phyloP scores from a whole-genome alignment of 2,113 vertebrate species.

The Propithecus coquereli region DNA sequence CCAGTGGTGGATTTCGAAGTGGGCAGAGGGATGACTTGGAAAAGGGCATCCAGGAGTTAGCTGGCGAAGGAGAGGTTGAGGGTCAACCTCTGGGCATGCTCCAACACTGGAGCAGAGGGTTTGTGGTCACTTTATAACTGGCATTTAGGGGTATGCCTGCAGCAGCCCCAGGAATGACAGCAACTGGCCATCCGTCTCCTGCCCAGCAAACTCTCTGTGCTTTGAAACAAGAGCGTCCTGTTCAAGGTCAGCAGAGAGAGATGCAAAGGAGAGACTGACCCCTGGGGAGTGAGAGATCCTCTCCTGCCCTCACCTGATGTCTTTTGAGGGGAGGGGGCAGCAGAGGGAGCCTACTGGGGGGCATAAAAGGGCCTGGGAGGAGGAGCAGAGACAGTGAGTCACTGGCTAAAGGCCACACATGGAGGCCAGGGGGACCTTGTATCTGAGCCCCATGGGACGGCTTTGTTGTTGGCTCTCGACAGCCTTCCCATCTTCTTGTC shows the following conservation, averaged over 20 bases:
- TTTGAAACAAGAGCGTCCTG: neutral
- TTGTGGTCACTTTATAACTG: slow-evolving; percentile 30
- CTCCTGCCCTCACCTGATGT: neutral
- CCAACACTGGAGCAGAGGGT: neutral
- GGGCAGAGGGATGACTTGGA: neutral
- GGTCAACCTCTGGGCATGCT: neutral
- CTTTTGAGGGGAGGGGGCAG: neutral
- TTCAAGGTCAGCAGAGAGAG: neutral
- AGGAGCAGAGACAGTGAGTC: neutral
- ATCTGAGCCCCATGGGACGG: neutral
- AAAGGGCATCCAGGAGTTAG: too few relatives aligned
- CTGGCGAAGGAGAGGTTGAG: neutral
- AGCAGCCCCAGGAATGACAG: neutral
- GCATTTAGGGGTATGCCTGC: neutral
- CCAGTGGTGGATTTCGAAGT: neutral
- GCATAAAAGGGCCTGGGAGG: neutral
- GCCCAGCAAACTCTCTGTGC: neutral
- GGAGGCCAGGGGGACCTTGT: neutral
- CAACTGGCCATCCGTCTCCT: neutral
- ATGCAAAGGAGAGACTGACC: neutral
- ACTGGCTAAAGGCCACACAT: rapidly evolving
- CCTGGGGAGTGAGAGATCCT: neutral
- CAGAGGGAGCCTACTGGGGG: neutral
- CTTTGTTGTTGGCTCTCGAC: neutral
- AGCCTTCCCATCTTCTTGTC: neutral